Evolutionary conservation across 92 coral and sea anemone genomes (phyloP).

Genomic region (Porites cylindrica): DNA sequence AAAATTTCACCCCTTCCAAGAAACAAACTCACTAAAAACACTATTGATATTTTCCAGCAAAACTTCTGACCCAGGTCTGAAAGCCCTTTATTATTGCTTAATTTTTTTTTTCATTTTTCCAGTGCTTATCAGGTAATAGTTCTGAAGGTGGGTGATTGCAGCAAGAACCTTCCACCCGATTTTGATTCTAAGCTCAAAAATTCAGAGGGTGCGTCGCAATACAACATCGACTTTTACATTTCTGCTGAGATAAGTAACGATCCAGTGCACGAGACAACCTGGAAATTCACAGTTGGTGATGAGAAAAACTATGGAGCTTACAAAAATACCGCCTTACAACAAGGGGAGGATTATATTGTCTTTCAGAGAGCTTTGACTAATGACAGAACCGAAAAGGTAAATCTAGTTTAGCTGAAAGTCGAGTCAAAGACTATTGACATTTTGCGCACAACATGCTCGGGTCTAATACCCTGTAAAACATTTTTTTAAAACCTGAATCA

Average conservation of each 20-base stretch:
- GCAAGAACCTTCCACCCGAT: neutral
- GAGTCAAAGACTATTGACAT: no score
- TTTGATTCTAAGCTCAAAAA: no score
- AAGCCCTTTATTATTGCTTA: no score
- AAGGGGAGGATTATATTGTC: neutral
- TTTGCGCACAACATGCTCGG: no score
- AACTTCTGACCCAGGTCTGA: no score
- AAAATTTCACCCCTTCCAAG: no score
- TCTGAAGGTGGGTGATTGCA: neutral
- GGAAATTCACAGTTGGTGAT: neutral
- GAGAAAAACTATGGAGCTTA: neutral
- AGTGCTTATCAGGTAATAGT: slow-evolving; percentile 35
- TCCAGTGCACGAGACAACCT: neutral
- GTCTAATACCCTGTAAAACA: no score
- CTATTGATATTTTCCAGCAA: no score
- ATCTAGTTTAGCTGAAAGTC: no score
- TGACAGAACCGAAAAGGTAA: neutral
- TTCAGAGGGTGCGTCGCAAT: neutral
- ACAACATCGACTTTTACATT: neutral
- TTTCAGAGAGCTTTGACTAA: neutral
- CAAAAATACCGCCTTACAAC: neutral
- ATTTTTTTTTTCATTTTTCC: neutral
- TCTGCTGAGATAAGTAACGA: neutral
- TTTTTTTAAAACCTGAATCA: no score
- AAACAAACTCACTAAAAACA: no score